phyloP scores from a whole-genome alignment of 1,140 invertebrate genomes.

The Bombus huntii region DNA sequence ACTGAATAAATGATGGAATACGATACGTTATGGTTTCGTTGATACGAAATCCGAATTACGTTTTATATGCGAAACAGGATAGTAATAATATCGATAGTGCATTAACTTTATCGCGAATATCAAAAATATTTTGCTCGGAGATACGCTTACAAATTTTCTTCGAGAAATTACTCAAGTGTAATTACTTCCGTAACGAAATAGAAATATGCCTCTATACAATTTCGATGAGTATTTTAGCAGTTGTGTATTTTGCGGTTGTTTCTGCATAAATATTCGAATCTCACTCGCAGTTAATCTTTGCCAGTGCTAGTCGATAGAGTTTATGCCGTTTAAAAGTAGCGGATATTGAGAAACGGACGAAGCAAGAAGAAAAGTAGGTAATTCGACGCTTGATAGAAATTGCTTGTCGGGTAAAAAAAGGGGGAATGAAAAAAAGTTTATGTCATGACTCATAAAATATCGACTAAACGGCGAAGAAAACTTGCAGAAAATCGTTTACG shows the following conservation, averaged over 20 bases:
- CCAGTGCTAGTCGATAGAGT: not conserved
- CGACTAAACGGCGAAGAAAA: slow-evolving; percentile 1
- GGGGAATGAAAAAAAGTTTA: not conserved
- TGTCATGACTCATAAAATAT: not conserved
- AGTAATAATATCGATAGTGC: not conserved
- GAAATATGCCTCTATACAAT: not conserved
- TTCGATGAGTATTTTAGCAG: not conserved
- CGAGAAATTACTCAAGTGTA: too few relatives aligned
- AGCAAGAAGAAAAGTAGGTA: not conserved
- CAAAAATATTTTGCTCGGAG: not conserved
- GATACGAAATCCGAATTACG: not conserved
- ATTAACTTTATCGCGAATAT: not conserved
- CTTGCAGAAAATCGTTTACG: not conserved
- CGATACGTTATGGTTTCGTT: not conserved
- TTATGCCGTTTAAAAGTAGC: not conserved
- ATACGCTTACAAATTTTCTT: not conserved
- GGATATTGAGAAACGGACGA: not conserved
- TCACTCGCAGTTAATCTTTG: not conserved
- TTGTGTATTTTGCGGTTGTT: too few relatives aligned
- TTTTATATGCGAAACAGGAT: not conserved
- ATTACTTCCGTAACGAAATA: not conserved
- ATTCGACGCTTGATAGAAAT: slow-evolving; percentile 2
- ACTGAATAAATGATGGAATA: not conserved
- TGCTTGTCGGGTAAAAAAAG: not conserved
- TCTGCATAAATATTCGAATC: too few relatives aligned